Conservation (phyloP, 2,797 vertebrate species). For the Tiaroga cobitis region DNA sequence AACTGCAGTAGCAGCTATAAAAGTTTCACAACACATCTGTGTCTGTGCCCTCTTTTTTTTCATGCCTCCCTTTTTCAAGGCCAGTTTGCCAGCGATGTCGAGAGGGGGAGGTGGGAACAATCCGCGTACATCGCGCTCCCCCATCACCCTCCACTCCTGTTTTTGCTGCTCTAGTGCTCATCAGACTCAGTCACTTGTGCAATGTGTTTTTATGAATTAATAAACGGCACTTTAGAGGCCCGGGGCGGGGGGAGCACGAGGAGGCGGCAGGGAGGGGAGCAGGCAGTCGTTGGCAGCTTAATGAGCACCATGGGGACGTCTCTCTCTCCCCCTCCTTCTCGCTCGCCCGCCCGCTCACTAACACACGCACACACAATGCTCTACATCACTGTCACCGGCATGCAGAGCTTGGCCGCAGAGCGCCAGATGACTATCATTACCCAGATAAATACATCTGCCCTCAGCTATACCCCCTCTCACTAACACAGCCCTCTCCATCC, state of each 20-base stretch:
- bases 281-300: constrained; percentile 79
- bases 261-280: constrained; percentile 54
- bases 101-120: constrained; percentile 53
- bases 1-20: constrained; percentile 75
- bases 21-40: constrained; percentile 77
- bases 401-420: constrained; percentile 64
- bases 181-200: constrained; percentile 83
- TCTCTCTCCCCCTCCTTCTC: constrained; percentile 51
- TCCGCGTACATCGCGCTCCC: neutral
- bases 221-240: constrained; percentile 85
- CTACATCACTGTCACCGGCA: constrained; percentile 67
- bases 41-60: constrained; percentile 46
- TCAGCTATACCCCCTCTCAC: constrained; percentile 66
- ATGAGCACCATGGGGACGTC: constrained; percentile 78
- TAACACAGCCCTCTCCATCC: constrained; percentile 49
- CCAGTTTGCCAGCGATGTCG: constrained; percentile 68
- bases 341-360: constrained; percentile 52
- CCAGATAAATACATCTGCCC: constrained; percentile 79
- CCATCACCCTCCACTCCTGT: constrained; percentile 39
- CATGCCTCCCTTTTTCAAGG: constrained; percentile 53
- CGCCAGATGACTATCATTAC: constrained; percentile 77
- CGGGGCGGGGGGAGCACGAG: constrained; percentile 51
- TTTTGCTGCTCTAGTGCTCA: constrained; percentile 81
- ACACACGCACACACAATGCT: constrained; percentile 51
- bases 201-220: constrained; percentile 91